These are phyloP conservation scores for Varanus komodoensis DNA, from an alignment of 2,113 vertebrate genomes.

Conservation along the genomic window DNA sequence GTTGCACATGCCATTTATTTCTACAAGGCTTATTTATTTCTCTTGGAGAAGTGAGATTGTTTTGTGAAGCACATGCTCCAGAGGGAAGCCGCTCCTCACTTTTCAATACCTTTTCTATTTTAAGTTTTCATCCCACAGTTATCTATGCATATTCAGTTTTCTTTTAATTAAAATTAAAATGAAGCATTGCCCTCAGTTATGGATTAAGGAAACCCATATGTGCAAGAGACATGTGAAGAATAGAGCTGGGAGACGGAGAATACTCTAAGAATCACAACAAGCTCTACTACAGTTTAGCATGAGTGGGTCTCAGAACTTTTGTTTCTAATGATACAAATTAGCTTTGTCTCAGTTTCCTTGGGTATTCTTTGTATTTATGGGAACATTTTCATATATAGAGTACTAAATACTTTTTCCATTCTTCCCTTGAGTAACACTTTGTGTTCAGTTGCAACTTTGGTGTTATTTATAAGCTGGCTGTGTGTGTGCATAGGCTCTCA, in stretches of 20 bases:
- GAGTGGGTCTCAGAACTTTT: neutral
- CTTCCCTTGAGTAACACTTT: too few relatives aligned
- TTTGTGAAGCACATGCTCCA: neutral
- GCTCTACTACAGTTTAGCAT: neutral
- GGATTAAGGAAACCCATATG: neutral
- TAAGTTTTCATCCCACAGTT: neutral
- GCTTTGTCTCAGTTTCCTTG: neutral
- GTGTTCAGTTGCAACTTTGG: too few relatives aligned
- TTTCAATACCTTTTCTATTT: neutral
- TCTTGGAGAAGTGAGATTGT: neutral
- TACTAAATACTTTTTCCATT: too few relatives aligned
- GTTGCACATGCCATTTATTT: neutral
- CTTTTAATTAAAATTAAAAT: slow-evolving; percentile 1
- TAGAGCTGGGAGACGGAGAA: neutral
- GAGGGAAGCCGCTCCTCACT: neutral
- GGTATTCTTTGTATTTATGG: neutral
- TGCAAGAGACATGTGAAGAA: neutral
- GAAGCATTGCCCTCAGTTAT: neutral
- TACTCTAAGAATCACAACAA: neutral
- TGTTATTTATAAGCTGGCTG: too few relatives aligned
- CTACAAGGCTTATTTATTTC: neutral
- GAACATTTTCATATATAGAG: neutral
- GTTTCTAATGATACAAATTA: neutral
- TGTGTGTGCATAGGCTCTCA: too few relatives aligned
- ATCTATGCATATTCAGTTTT: neutral